A percentile compares a stretch with the other conserved stretches of the same genome.
These are phyloP conservation scores for Argyresthia goedartella DNA, from an alignment of 2,888 invertebrate species.

Conservation along the genomic window DNA sequence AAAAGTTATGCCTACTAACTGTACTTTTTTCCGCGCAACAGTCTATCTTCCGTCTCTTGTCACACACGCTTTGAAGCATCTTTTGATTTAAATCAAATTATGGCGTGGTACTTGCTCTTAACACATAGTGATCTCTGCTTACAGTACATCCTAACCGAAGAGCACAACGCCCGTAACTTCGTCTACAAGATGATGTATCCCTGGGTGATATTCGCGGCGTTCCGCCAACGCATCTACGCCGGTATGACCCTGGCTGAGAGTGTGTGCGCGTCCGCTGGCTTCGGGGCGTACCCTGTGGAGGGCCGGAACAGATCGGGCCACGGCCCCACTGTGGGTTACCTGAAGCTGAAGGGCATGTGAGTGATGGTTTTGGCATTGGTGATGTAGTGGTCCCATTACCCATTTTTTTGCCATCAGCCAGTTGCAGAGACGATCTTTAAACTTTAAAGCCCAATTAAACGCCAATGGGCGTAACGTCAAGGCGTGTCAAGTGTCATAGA, in stretches of 20 bases:
- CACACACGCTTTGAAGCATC: no score
- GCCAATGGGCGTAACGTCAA: no score
- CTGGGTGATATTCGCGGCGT: conserved; percentile 88
- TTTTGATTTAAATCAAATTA: no score
- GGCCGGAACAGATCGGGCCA: conserved; percentile 82
- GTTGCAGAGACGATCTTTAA: no score
- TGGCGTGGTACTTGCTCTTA: no score
- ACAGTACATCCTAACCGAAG: conserved; percentile 85
- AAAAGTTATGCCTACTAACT: no score
- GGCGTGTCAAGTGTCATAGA: no score
- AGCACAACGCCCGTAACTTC: conserved; percentile 79
- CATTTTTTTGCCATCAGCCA: not conserved
- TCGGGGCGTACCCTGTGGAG: conserved; percentile 90
- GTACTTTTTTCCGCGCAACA: no score
- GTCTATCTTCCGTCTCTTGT: no score
- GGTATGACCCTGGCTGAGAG: conserved; percentile 93
- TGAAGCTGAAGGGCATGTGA: conserved; percentile 72
- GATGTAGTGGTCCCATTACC: not conserved
- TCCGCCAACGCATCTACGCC: conserved; percentile 90
- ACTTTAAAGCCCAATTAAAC: no score
- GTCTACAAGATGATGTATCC: conserved; percentile 87
- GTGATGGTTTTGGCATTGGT: conserved; percentile 12
- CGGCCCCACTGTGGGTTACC: conserved; percentile 85
- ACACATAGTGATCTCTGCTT: no score
- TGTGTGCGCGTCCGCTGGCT: conserved; percentile 90